These are phyloP conservation scores for Heterodera carotae DNA, from an alignment of 1,140 invertebrate genomes.

Conservation along the genomic window DNA sequence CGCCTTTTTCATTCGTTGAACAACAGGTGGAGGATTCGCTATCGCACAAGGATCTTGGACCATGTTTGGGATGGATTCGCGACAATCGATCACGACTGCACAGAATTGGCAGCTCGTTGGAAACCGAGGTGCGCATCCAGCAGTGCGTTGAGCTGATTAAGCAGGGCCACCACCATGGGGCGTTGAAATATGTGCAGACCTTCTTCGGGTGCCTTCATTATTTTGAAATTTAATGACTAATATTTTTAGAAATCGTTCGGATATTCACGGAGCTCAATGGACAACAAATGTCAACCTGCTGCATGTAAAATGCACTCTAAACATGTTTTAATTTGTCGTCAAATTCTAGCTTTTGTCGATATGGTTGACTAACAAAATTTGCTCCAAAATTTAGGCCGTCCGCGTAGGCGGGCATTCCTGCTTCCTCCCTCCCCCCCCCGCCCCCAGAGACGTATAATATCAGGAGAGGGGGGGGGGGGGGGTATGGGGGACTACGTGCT, in stretches of 20 bases:
- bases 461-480: too few relatives aligned
- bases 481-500: too few relatives aligned
- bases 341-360: too few relatives aligned
- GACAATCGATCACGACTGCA: slow-evolving; percentile 94
- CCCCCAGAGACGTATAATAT: too few relatives aligned
- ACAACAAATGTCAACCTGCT: not conserved
- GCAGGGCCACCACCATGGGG: slow-evolving; percentile 80
- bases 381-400: too few relatives aligned
- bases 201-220: slow-evolving; percentile 30
- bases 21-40: slow-evolving; percentile 75
- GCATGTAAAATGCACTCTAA: not conserved
- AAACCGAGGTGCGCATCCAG: slow-evolving; percentile 86
- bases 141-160: slow-evolving; percentile 94
- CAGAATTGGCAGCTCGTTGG: slow-evolving; percentile 74
- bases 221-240: not conserved
- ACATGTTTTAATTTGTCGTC: too few relatives aligned
- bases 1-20: too few relatives aligned
- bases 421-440: too few relatives aligned
- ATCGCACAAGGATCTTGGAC: slow-evolving; percentile 77
- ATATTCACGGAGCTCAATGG: slow-evolving; percentile 21
- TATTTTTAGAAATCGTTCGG: slow-evolving; percentile 9
- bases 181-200: slow-evolving; percentile 73
- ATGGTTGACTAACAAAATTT: too few relatives aligned
- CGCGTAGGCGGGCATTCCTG: too few relatives aligned
- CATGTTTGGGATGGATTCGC: slow-evolving; percentile 92